Base-by-base conservation (phyloP, 2,113 vertebrate genomes). In the Varanus komodoensis region DNA sequence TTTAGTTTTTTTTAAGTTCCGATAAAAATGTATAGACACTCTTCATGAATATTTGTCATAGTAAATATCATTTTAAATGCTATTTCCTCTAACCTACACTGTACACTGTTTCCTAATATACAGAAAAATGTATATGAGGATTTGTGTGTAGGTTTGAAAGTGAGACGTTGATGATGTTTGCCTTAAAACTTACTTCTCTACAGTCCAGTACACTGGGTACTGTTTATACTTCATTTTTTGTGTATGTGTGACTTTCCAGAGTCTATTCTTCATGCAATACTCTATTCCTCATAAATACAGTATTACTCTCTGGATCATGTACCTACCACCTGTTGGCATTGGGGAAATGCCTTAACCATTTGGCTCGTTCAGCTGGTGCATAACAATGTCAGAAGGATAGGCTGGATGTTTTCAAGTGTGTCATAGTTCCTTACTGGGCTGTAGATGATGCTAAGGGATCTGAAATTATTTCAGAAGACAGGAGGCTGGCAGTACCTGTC, bases 401-500 rank as follows among this genome's bases (percentile, higher is more conserved):
- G 82, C 89, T 84, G 71, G 78, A 90, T 93, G 61, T 89, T 92
- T 92, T 91, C 82, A 12, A 68, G 86, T 23, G 61, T 94, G 91
- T 91, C 92, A 91, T 89, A 83, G 64, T 91, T 90, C 82, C 89
- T 88, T 68, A 61, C 73, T 87, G 91, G 86, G 80, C 68, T 88
- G 89, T 27, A 88, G 92, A 89, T 7, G 12, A 89, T 38, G 78
- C 38, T 64, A 67, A 93, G 88, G 87, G 90, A 57, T 87, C 91
- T 73, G 78, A 89, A 89, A 44, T 69, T 90, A 73, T 80, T 61
- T 89, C 88, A 44, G 78, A 89, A 91, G 90, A 73, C 0, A 38
- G 61, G 89, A 86, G 86, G 93, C 0, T 79, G 89, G 89, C 92
- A 87, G 88, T n/a, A 64, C 69, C 93, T 92, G 91, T 84, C 93